Evolutionary conservation across 2,797 vertebrate genomes (phyloP).

Genomic region (Alouatta caraya): DNA sequence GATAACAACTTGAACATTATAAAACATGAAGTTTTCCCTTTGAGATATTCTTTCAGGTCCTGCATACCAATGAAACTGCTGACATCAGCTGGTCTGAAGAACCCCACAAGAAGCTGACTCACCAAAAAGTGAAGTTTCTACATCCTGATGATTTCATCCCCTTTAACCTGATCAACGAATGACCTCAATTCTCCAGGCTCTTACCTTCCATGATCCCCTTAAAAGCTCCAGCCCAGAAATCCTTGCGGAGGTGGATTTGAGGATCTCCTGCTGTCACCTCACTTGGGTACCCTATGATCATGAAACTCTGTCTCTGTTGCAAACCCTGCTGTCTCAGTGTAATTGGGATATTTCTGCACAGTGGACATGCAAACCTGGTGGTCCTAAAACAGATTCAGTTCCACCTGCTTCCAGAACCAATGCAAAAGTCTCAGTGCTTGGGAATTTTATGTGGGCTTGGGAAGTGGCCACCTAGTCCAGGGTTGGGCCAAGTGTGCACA

Average conservation of each 20-base stretch:
- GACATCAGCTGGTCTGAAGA: neutral
- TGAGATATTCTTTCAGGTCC: neutral
- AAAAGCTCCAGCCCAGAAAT: neutral
- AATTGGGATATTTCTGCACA: neutral
- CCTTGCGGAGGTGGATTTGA: rapidly evolving
- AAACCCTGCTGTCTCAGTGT: neutral
- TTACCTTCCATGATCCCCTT: neutral
- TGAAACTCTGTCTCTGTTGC: neutral
- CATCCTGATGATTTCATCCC: neutral
- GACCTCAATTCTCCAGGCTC: neutral
- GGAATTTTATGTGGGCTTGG: rapidly evolving
- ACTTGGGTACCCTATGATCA: neutral
- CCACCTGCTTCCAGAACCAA: neutral
- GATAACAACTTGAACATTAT: neutral
- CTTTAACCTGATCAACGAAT: neutral
- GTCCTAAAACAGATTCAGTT: neutral
- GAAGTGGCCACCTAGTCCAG: rapidly evolving
- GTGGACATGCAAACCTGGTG: neutral
- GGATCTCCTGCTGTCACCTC: neutral
- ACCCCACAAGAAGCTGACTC: neutral
- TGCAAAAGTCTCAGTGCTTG: neutral
- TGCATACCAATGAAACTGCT: neutral
- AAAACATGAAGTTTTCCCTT: neutral
- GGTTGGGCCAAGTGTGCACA: rapidly evolving
- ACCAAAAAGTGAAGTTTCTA: neutral